Evolutionary conservation across 2,113 vertebrate species (phyloP).

Genomic region (Centropus bengalensis): DNA sequence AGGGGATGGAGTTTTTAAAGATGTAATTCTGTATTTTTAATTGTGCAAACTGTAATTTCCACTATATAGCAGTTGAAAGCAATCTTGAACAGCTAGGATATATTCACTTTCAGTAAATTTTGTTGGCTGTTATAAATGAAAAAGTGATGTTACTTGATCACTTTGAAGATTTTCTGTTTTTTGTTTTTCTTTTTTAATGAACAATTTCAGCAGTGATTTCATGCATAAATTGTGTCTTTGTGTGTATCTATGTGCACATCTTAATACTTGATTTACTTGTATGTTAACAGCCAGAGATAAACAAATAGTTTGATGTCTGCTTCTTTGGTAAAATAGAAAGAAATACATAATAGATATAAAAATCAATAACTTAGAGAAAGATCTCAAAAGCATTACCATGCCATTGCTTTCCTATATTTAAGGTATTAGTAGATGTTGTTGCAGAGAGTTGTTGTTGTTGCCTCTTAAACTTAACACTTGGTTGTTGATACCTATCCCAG

Average conservation of each 20-base stretch:
- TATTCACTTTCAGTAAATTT: background rate
- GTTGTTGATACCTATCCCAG: background rate
- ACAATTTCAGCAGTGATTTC: background rate
- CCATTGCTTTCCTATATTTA: background rate
- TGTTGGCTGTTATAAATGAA: background rate
- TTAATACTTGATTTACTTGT: background rate
- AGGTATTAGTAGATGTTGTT: background rate
- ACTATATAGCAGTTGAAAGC: background rate
- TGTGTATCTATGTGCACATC: background rate
- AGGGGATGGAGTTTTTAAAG: background rate
- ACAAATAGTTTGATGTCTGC: background rate
- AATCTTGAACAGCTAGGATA: background rate
- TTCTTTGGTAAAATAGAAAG: background rate
- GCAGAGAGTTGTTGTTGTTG: too few relatives aligned
- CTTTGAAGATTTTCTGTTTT: background rate
- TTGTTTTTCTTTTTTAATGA: background rate
- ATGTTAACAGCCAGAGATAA: background rate
- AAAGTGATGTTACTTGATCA: background rate
- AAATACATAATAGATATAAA: background rate
- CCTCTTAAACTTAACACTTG: background rate
- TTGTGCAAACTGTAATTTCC: background rate
- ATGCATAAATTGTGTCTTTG: background rate
- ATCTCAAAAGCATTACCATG: background rate
- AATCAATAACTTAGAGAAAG: background rate
- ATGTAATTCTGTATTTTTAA: background rate